These are phyloP conservation scores for Metaphire vulgaris DNA, from an alignment of 1,140 invertebrate genomes.

Conservation along the genomic window DNA sequence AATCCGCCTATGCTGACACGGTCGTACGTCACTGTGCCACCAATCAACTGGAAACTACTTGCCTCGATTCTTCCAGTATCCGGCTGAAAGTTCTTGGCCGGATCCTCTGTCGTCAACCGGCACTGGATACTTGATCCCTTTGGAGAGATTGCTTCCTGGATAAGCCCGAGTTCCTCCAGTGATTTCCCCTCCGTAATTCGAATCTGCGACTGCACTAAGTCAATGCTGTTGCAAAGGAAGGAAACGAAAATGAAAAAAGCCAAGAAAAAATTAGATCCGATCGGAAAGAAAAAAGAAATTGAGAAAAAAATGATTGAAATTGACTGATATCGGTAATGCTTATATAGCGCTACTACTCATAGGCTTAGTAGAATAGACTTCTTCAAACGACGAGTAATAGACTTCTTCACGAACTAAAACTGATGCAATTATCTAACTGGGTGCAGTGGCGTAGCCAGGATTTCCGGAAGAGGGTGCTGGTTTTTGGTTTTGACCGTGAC, in stretches of 20 bases:
- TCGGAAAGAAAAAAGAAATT: background rate
- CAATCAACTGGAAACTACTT: slow-evolving; percentile 45
- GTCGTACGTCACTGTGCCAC: background rate
- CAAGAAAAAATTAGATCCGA: too few species aligned
- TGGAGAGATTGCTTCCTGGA: slow-evolving; percentile 78
- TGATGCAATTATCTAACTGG: too few species aligned
- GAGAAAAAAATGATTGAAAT: background rate
- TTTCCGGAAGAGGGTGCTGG: too few species aligned
- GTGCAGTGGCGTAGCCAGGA: too few species aligned
- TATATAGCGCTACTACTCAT: too few species aligned
- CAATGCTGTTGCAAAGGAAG: slow-evolving; percentile 61
- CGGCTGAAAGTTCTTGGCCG: slow-evolving; percentile 92
- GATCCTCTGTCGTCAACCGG: slow-evolving; percentile 97
- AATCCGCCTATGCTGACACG: too few species aligned
- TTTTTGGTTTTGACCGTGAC: too few species aligned
- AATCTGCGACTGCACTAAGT: slow-evolving; percentile 96
- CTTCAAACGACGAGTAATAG: background rate
- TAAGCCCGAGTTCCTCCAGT: slow-evolving; percentile 80
- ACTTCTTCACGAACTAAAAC: background rate
- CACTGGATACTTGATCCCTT: slow-evolving; percentile 93
- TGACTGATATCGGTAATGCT: too few species aligned
- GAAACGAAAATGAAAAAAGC: too few species aligned
- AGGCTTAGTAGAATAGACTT: too few species aligned
- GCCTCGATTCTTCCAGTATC: slow-evolving; percentile 92
- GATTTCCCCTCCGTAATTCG: slow-evolving; percentile 90